Evolutionary conservation across 2,888 invertebrate species (phyloP), one percentile per base, ranked within the genome.

Genomic region (Xestobium rufovillosum): DNA sequence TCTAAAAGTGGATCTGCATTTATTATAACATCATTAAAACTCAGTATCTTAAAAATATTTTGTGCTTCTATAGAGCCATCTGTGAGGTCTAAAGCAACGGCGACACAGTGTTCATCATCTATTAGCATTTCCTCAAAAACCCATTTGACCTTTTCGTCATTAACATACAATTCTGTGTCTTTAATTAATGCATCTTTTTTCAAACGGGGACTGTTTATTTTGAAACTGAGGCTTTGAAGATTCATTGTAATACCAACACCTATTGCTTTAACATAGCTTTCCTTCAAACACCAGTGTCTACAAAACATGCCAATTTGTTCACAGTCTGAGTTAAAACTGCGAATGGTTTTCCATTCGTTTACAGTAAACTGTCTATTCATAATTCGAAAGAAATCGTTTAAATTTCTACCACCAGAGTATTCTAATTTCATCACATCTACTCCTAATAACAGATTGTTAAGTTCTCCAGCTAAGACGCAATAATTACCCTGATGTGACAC

Each of bases 261-360:
- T 36, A 82, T 71, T 44, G 94, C 92, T 67, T 96, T 96, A 0
- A 90, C 85, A 60, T 90, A 92, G 59, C 91, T 85, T 63, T 96
- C 95, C 65, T 96, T 96, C 31, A 96, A 69, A 52, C 90, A 84
- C 95, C 96, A 96, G 55, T 85, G 74, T 42, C 95, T 72, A 62
- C 83, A 91, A 65, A 95, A 96, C 56, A 80, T 80, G 10, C 71
- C 70, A 19, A 89, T 66, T 60, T 87, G 80, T n/a, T 80, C 72
- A 13, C 57, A 55, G 49, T 86, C 80, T 31, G 63, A 66, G 8
- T 63, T 55, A 41, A 66, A 68, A 25, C 68, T 67, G 36, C 64
- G 70, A 45, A 96, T 88, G 34, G 72, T 75, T 1, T 59, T 57
- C 95, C 95, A 96, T 65, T 96, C 96, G 1, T 67, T 57, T 1